phyloP scores from a whole-genome alignment of 1,140 invertebrate species.

The Drosophila lacertosa region DNA sequence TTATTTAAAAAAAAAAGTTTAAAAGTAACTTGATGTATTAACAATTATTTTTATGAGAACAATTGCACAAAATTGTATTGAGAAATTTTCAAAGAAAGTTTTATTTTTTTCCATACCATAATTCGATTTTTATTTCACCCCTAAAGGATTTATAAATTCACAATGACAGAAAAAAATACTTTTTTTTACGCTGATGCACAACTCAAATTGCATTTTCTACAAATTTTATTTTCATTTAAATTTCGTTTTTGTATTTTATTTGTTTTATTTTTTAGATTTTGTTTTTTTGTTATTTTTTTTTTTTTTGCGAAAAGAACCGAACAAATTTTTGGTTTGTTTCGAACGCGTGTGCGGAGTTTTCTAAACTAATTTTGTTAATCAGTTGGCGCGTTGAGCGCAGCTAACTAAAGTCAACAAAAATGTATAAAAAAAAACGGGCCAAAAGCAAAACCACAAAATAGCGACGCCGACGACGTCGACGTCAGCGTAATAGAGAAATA shows the following conservation, averaged over 20 bases:
- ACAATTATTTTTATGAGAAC: no score
- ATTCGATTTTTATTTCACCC: not conserved
- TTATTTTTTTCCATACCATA: not conserved
- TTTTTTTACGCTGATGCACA: slow-evolving; percentile 5
- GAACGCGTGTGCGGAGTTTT: slow-evolving; percentile 79
- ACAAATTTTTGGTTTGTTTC: slow-evolving; percentile 76
- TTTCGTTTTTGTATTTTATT: slow-evolving; percentile 5
- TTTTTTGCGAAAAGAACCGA: slow-evolving; percentile 66
- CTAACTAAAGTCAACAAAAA: slow-evolving; percentile 72
- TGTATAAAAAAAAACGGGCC: slow-evolving; percentile 51
- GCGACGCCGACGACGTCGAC: slow-evolving; percentile 52
- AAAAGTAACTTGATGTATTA: no score
- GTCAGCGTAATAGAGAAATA: slow-evolving; percentile 75
- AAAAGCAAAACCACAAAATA: slow-evolving; percentile 51
- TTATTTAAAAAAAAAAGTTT: no score
- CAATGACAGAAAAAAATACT: not conserved
- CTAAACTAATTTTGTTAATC: slow-evolving; percentile 83
- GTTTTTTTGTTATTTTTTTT: slow-evolving; percentile 17
- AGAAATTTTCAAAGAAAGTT: no score
- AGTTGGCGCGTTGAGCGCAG: slow-evolving; percentile 61
- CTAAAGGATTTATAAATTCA: not conserved
- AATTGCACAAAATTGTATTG: no score
- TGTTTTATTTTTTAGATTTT: slow-evolving; percentile 23
- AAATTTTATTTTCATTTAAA: slow-evolving; percentile 3
- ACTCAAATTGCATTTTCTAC: slow-evolving; percentile 14